Conservation (phyloP, 2,113 vertebrate species). For the Pelobates fuscus region DNA sequence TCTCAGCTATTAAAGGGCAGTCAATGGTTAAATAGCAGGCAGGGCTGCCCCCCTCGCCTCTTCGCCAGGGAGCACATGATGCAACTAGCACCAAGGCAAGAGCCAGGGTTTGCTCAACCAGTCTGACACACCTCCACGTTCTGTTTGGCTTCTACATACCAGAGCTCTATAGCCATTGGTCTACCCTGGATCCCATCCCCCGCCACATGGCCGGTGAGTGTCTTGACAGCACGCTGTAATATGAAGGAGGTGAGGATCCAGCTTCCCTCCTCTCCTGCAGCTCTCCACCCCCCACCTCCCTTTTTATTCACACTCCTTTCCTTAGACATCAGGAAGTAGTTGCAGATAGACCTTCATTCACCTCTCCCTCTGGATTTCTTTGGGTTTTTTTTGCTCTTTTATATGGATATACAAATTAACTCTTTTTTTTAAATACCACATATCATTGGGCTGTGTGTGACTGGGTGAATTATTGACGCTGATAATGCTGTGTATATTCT, state of each 20-base stretch:
- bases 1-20: too few species aligned
- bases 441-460: not conserved
- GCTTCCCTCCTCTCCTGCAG: not conserved
- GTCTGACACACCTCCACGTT: not conserved
- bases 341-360: conserved; percentile 1
- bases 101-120: not conserved
- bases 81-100: conserved; percentile 7
- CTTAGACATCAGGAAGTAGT: conserved; percentile 42
- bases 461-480: accelerated
- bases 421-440: not conserved
- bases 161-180: conserved; percentile 2
- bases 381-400: not conserved
- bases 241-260: not conserved
- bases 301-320: conserved; percentile 20
- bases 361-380: conserved; percentile 4
- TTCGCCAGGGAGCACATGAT: too few species aligned
- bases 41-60: too few species aligned
- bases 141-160: not conserved
- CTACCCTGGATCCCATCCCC: conserved; percentile 18
- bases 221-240: conserved; percentile 1
- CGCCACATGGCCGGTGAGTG: conserved; percentile 14
- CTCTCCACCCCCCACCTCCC: conserved; percentile 5
- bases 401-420: not conserved
- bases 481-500: accelerated
- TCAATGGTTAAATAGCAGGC: too few species aligned